These are phyloP conservation scores for Lasiurus borealis DNA, from an alignment of 2,113 vertebrate species.

Conservation along the genomic window DNA sequence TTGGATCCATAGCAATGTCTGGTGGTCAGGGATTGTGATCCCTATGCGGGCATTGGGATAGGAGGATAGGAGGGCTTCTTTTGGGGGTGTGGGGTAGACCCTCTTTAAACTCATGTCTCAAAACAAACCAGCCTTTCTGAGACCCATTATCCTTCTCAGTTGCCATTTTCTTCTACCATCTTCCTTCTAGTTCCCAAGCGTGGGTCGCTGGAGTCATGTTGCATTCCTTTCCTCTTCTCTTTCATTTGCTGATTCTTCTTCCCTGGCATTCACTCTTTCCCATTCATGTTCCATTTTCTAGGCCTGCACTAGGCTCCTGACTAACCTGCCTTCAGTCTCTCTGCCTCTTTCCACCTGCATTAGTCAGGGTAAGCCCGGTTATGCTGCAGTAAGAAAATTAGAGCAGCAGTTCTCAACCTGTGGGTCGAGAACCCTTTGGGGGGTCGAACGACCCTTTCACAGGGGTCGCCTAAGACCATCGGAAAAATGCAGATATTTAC, in stretches of 20 bases:
- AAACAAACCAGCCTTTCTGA: neutral
- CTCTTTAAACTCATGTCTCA: neutral
- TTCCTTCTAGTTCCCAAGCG: neutral
- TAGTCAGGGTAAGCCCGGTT: neutral
- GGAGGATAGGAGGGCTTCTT: neutral
- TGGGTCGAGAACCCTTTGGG: no score
- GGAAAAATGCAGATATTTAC: no score
- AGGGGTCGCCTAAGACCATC: no score
- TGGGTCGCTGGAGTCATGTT: neutral
- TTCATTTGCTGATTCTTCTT: neutral
- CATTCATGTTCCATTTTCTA: neutral
- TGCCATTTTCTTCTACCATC: neutral
- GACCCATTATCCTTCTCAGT: neutral
- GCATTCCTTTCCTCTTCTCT: neutral
- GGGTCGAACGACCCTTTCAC: no score
- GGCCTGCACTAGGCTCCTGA: neutral
- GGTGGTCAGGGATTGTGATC: fast-evolving
- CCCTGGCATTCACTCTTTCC: neutral
- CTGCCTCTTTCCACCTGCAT: neutral
- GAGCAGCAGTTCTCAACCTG: no score
- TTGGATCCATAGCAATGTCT: neutral
- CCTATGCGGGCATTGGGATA: no score
- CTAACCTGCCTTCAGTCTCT: neutral
- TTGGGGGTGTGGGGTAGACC: neutral
- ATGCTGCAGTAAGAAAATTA: neutral